phyloP scores from a whole-genome alignment of 2,113 vertebrate species.

The Notechis scutatus region DNA sequence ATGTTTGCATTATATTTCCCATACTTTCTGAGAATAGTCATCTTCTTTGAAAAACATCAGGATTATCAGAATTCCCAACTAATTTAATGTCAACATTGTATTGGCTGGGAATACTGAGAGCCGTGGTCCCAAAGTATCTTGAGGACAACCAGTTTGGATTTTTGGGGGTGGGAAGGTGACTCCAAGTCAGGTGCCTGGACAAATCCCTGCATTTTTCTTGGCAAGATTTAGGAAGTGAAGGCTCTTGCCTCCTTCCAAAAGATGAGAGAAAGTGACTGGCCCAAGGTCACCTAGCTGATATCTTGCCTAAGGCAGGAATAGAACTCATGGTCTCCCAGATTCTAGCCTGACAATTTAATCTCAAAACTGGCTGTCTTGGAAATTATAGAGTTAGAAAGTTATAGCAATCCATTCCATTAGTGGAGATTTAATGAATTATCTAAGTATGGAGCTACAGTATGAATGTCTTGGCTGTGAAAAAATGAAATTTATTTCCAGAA shows the following conservation, averaged over 20 bases:
- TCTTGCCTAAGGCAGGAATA: background rate
- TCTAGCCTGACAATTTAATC: background rate
- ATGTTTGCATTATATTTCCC: background rate
- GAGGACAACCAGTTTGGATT: background rate
- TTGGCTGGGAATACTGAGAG: background rate
- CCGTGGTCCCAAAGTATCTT: background rate
- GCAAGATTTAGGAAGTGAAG: background rate
- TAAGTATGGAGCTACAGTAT: background rate
- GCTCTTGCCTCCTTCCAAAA: background rate
- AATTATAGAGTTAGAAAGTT: conserved; percentile 29
- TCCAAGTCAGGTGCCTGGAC: background rate
- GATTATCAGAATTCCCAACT: background rate
- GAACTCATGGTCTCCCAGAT: background rate
- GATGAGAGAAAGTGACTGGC: background rate
- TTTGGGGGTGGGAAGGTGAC: background rate
- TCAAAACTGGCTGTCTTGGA: background rate
- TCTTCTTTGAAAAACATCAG: background rate
- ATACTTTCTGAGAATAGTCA: background rate
- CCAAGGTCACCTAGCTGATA: background rate
- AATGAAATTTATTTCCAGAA: conserved; percentile 37
- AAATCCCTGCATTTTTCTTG: background rate
- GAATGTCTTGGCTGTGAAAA: conserved; percentile 23
- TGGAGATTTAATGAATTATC: background rate
- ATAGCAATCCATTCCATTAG: conserved; percentile 30
- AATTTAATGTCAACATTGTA: background rate